Evolutionary conservation across 2,113 vertebrate species (phyloP).

Genomic region (Rynchops niger): DNA sequence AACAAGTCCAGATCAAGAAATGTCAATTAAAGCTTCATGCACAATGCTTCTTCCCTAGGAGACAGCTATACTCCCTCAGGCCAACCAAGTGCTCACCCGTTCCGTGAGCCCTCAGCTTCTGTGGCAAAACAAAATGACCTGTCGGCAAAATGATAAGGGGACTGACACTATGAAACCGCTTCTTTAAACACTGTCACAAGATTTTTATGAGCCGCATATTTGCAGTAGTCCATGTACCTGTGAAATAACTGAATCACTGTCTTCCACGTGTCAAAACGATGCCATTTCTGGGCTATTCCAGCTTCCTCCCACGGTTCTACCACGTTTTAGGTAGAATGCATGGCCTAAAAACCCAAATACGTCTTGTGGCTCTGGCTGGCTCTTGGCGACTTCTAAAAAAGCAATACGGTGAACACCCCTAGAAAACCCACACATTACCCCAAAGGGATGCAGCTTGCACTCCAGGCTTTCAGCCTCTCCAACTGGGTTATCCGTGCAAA

Average conservation of each 20-base stretch:
- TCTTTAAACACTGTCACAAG: neutral
- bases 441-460: neutral
- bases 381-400: neutral
- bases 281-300: conserved; percentile 41
- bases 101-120: neutral
- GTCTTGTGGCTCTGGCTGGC: neutral
- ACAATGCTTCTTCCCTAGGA: neutral
- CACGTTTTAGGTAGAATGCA: neutral
- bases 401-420: neutral
- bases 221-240: conserved; percentile 54
- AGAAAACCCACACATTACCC: neutral
- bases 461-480: neutral
- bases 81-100: neutral
- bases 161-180: neutral
- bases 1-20: neutral
- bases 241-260: conserved; percentile 59
- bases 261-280: conserved; percentile 48
- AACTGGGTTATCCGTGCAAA: neutral
- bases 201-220: neutral
- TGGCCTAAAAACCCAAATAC: conserved; percentile 49
- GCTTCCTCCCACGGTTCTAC: conserved; percentile 38
- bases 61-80: neutral
- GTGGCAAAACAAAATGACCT: neutral
- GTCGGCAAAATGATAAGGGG: neutral
- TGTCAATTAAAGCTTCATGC: neutral